phyloP scores from a whole-genome alignment of 1,140 invertebrate species.

The Odontomachus brunneus region DNA sequence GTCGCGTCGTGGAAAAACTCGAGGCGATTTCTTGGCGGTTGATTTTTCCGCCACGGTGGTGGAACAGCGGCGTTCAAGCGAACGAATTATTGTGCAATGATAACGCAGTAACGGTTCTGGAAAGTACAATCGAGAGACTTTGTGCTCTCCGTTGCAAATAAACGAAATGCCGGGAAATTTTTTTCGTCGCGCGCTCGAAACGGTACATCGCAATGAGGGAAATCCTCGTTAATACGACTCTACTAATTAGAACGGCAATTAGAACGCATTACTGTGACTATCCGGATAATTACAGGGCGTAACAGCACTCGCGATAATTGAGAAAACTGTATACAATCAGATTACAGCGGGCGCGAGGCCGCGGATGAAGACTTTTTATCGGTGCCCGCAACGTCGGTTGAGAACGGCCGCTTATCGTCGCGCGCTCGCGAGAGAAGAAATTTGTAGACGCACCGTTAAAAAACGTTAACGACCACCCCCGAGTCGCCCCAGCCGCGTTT shows the following conservation, averaged over 20 bases:
- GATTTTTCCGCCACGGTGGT: background rate
- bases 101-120: too few relatives aligned
- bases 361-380: constrained; percentile 53
- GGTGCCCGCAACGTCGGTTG: background rate
- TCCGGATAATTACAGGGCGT: background rate
- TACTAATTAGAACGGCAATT: background rate
- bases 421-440: constrained; percentile 22
- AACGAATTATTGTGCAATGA: too few relatives aligned
- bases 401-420: constrained; percentile 37
- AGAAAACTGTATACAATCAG: constrained; percentile 24
- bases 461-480: constrained; percentile 50
- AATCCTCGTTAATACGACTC: background rate
- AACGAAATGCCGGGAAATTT: too few relatives aligned
- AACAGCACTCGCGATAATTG: background rate
- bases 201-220: too few relatives aligned
- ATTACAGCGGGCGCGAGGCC: constrained; percentile 24
- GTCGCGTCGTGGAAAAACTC: background rate
- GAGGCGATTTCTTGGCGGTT: background rate
- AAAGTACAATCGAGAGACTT: too few relatives aligned
- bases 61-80: too few relatives aligned
- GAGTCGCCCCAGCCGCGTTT: too few relatives aligned
- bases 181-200: too few relatives aligned
- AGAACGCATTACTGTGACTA: background rate
- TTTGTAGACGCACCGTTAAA: constrained; percentile 43
- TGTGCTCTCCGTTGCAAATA: too few relatives aligned